phyloP scores from a whole-genome alignment of 2,113 vertebrate species.

The Menidia beryllina region DNA sequence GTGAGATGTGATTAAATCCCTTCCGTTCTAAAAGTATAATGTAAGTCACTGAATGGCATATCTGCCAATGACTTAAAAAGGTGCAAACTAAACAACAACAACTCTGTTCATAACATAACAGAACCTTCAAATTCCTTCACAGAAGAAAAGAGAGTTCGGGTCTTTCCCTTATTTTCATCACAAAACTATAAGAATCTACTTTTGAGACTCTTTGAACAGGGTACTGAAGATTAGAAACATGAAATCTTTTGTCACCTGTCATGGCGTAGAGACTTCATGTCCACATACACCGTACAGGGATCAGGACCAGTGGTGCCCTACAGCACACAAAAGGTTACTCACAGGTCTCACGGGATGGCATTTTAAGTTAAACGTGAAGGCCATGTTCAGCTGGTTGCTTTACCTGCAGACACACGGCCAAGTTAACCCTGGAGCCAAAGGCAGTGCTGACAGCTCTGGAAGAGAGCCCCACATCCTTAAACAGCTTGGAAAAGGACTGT shows the following conservation, averaged over 20 bases:
- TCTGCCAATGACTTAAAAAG: not conserved
- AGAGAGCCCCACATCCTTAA: slow-evolving; percentile 95
- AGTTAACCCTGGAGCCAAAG: slow-evolving; percentile 95
- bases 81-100: not conserved
- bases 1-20: too few relatives aligned
- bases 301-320: slow-evolving; percentile 98
- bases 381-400: not conserved
- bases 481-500: slow-evolving; percentile 97
- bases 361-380: not conserved
- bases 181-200: not conserved
- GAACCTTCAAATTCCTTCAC: too few relatives aligned
- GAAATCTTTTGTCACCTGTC: slow-evolving; percentile 87
- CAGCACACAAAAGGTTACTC: slow-evolving; percentile 25
- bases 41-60: not conserved
- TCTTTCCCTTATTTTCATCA: not conserved
- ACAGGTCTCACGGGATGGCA: not conserved
- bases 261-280: slow-evolving; percentile 96
- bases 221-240: not conserved
- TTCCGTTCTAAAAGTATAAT: too few relatives aligned
- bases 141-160: too few relatives aligned
- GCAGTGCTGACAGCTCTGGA: slow-evolving; percentile 94
- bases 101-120: too few relatives aligned
- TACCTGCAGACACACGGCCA: slow-evolving; percentile 97
- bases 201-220: not conserved
- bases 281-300: slow-evolving; percentile 96